Conservation (phyloP, 2,113 vertebrate species). For the Notarius quadriscutis region DNA sequence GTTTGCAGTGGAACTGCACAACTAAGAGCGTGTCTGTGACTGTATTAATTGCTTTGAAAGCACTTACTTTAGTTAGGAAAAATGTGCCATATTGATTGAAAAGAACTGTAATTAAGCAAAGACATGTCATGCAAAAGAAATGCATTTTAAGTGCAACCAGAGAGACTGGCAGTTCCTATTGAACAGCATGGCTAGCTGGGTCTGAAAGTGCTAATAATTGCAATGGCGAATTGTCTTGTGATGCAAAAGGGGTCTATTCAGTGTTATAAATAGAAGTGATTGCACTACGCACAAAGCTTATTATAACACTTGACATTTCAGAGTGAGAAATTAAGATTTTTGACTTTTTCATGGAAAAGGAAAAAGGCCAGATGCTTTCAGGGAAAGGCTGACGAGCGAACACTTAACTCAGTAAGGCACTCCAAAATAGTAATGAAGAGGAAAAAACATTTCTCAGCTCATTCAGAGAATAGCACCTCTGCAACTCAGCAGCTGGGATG, state of each 20-base stretch:
- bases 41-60: not conserved
- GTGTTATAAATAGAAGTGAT: conserved; percentile 32
- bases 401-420: conserved; percentile 51
- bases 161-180: not conserved
- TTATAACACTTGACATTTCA: conserved; percentile 52
- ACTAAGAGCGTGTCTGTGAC: not conserved
- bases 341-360: conserved; percentile 22
- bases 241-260: conserved; percentile 8
- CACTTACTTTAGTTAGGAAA: not conserved
- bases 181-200: not conserved
- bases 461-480: conserved; percentile 28
- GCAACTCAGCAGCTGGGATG: conserved; percentile 24
- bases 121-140: not conserved
- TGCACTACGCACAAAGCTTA: conserved; percentile 31
- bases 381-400: conserved; percentile 34
- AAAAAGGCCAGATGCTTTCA: conserved; percentile 25
- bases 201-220: conserved; percentile 39
- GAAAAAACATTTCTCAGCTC: conserved; percentile 29
- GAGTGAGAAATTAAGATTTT: conserved; percentile 43
- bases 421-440: conserved; percentile 43
- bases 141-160: not conserved
- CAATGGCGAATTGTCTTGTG: conserved; percentile 16
- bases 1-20: no score
- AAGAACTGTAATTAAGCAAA: conserved; percentile 22
- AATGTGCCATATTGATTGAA: not conserved